Base-by-base conservation (phyloP, 2,888 invertebrate genomes). In the Mayetiola destructor region DNA sequence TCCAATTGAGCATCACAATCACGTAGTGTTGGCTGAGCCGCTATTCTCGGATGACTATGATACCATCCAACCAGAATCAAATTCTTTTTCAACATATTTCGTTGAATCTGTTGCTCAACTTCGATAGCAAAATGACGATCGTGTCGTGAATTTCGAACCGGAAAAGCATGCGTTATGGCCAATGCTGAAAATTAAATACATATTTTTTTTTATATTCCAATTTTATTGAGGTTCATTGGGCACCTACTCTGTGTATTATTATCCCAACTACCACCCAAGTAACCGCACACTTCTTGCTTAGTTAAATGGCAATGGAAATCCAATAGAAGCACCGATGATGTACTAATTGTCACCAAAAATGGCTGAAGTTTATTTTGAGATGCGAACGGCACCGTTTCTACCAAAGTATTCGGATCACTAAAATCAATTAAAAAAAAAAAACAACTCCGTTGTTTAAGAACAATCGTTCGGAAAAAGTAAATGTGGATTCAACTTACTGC, bases 281-380 rank as follows among this genome's bases (percentile, higher is more conserved):
- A 96, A n/a, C 96, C 96, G 66, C 90, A 89, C 14, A 94, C 89
- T 76, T 95, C 95, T 64, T 87, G 87, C 66, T 85, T 87, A n/a
- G 88, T 90, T 64, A 95, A 76, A 72, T 95, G 94, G 66, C 91
- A 89, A 69, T 95, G 95, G 64, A 95, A 86, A 71, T 95, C 94
- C 67, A 93, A 84, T 59, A 94, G 77, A 20, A 94, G 76, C 59
- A 88, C 81, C 2, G 92, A 86, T 66, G 91, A 91, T 21, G 91
- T 88, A 58, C 87, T 84, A 60, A 94, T 79, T 20, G 89, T 86
- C 6, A 95, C 82, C 57, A 88, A 74, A 70, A 95, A 95, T 12
- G 95, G 95, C 71, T 95, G 95, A 58, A 93, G 83, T 74, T 92
- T 91, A 6, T 90, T 89, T 59, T 90, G 75, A 52, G 85, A 82